Base-by-base conservation (phyloP, 2,113 vertebrate genomes). In the Morone saxatilis region DNA sequence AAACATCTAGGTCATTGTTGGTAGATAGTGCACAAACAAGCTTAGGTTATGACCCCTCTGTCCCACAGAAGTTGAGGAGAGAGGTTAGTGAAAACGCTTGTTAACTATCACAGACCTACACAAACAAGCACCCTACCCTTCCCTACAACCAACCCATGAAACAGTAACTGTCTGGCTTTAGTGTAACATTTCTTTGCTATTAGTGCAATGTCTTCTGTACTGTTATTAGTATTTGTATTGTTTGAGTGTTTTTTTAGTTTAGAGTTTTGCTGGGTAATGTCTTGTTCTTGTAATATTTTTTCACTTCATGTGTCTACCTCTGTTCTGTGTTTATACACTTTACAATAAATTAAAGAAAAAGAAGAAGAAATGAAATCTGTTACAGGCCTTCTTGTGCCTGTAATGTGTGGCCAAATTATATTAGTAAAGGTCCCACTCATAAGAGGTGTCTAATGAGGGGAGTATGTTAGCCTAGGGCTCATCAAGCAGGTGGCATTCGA, bases 401-500 rank as follows among this genome's bases (percentile, higher is more conserved):
- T 3, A 36, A 13, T 20, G 48, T 25, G 8, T 45, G 50, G 45
- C 56, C n/a, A 66, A 61, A 76, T 80, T 47, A 81, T 16, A 81
- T n/a, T 14, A 45, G 47, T 25, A 71, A 40, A 81, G 54, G 56
- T 51, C 14, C 56, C 54, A 36, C n/a, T 70, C 76, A 77, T 31
- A 53, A 41, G 38, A 38, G 20, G 43, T 48, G 31, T 74, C 69
- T 76, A 76, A 82, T 80, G 40, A 84, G 31, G 45, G 50, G 43
- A 60, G 67, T 19, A 16, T 50, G 36, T 71, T 50, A 47, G 81
- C 88, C 80, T 43, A 4, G 47, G 88, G 74, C 83, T 59, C 67
- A 72, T 20, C 10, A 67, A 81, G 84, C 60, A 85, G 79, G 85
- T 81, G 83, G 73, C 0, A 71, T 85, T 89, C 77, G 80, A 82